Conservation (phyloP, 1,140 invertebrate species). For the Drosophila mayri region DNA sequence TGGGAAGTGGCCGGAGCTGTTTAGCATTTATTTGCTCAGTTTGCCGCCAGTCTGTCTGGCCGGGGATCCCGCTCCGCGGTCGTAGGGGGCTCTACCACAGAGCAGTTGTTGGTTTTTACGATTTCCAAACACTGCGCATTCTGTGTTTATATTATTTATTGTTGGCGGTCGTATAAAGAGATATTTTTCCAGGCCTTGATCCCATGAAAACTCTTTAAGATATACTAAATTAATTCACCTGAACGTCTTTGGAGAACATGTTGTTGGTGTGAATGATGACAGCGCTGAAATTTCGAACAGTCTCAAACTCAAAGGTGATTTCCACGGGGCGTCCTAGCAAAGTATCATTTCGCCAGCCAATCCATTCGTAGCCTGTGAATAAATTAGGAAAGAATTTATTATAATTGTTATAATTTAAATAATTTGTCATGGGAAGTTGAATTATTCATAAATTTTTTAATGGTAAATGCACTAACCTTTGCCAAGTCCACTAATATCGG, state of each 20-base stretch:
- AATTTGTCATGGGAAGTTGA: neutral
- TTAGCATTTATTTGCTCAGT: conserved; percentile 75
- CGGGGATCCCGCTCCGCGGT: conserved; percentile 8
- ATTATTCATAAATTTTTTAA: neutral
- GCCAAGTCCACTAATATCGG: conserved; percentile 89
- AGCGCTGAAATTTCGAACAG: conserved; percentile 90
- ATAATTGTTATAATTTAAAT: neutral
- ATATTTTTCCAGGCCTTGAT: conserved; percentile 18
- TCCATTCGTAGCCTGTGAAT: conserved; percentile 91
- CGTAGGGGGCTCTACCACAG: neutral
- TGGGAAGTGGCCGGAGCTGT: conserved; percentile 50
- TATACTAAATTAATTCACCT: conserved; percentile 85
- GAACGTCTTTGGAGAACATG: conserved; percentile 89
- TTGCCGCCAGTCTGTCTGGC: conserved; percentile 76
- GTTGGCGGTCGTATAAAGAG: conserved; percentile 21
- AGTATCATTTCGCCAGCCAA: conserved; percentile 93
- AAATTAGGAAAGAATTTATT: neutral
- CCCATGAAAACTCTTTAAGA: neutral
- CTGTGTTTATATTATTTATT: conserved; percentile 64
- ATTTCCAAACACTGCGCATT: conserved; percentile 59
- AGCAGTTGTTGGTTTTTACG: conserved; percentile 60
- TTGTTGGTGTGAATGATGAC: conserved; percentile 92
- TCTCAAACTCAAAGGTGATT: conserved; percentile 92
- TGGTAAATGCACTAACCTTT: conserved; percentile 87
- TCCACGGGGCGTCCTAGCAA: conserved; percentile 87